Percentiles rank a stretch among this genome's conserved stretches.
These are phyloP conservation scores for Aplocera efformata DNA, from an alignment of 2,888 invertebrate genomes.

Conservation along the genomic window DNA sequence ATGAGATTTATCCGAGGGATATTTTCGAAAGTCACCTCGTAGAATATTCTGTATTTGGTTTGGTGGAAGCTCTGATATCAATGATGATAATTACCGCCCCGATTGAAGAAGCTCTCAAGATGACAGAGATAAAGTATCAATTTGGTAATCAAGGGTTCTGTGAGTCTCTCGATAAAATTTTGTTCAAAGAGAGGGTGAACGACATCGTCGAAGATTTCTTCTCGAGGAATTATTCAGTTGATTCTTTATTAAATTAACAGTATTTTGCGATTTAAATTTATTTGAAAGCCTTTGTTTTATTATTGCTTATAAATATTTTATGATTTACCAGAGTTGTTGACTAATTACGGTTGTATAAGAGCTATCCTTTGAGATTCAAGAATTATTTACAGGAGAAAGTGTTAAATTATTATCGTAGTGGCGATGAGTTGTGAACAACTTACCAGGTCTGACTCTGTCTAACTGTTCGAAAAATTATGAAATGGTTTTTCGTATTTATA, in stretches of 20 bases:
- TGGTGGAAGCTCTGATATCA: constrained; percentile 62
- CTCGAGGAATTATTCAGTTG: constrained; percentile 46
- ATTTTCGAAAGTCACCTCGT: constrained; percentile 51
- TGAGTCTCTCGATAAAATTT: constrained; percentile 37
- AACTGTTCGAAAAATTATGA: no score
- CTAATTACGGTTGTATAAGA: no score
- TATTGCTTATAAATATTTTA: background rate
- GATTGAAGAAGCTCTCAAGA: constrained; percentile 54
- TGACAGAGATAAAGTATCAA: constrained; percentile 57
- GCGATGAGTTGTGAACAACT: no score
- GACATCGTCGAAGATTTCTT: constrained; percentile 58
- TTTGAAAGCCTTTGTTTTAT: background rate
- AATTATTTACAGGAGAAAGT: no score
- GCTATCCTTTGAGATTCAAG: no score
- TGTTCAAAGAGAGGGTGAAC: constrained; percentile 57
- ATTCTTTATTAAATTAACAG: constrained; percentile 39
- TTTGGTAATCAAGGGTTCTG: constrained; percentile 35
- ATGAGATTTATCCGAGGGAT: constrained; percentile 47
- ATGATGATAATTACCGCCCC: constrained; percentile 66
- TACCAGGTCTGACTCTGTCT: no score
- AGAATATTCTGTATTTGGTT: constrained; percentile 55
- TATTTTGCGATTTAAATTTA: background rate
- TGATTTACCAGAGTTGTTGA: constrained; percentile 3
- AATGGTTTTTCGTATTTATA: no score
- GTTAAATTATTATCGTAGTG: no score